Evolutionary conservation across 1,140 invertebrate genomes (phyloP).

Genomic region (Drosophila leontia): DNA sequence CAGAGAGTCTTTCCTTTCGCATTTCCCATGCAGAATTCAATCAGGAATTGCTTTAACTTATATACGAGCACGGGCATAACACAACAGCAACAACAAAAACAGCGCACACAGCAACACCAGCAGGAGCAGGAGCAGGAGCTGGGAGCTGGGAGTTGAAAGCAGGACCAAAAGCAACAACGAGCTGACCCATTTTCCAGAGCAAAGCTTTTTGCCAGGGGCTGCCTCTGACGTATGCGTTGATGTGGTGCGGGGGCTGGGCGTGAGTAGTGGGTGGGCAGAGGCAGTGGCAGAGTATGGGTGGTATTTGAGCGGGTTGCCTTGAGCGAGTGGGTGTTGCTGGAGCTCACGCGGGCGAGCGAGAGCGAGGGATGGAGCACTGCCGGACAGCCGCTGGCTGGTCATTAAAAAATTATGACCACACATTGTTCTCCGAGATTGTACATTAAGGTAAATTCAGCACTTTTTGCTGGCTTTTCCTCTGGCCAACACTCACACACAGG

Average conservation of each 20-base stretch:
- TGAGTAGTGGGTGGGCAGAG: background rate
- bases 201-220: slow-evolving; percentile 80
- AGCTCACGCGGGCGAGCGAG: background rate
- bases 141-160: slow-evolving; percentile 8
- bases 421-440: slow-evolving; percentile 58
- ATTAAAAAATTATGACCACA: slow-evolving; percentile 80
- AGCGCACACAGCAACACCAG: slow-evolving; percentile 40
- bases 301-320: slow-evolving; percentile 10
- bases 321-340: slow-evolving; percentile 1
- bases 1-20: slow-evolving; percentile 28
- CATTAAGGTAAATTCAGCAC: slow-evolving; percentile 51
- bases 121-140: slow-evolving; percentile 13
- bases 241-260: slow-evolving; percentile 1
- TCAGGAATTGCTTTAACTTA: slow-evolving; percentile 59
- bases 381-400: slow-evolving; percentile 54
- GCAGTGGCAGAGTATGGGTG: background rate
- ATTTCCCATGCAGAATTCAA: slow-evolving; percentile 80
- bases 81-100: slow-evolving; percentile 41
- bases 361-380: background rate
- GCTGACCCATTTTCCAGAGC: slow-evolving; percentile 72
- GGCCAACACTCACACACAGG: background rate
- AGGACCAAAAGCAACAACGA: slow-evolving; percentile 43
- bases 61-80: slow-evolving; percentile 37
- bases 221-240: slow-evolving; percentile 72
- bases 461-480: slow-evolving; percentile 24